These are phyloP conservation scores for Orgyia antiqua DNA, from an alignment of 2,888 invertebrate species.

Conservation along the genomic window DNA sequence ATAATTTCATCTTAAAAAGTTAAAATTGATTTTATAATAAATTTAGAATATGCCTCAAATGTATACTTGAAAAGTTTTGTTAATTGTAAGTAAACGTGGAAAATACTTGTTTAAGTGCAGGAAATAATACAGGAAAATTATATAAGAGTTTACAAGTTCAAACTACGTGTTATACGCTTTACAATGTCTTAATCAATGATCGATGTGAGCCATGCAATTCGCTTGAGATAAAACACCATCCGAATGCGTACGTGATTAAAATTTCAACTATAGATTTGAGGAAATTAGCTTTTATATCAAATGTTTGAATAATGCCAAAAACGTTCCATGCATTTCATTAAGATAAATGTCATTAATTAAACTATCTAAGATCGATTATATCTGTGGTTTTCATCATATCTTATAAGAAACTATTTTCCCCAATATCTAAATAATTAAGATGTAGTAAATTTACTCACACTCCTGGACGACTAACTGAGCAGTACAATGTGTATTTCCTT, in stretches of 20 bases:
- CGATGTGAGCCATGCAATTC: conserved; percentile 52
- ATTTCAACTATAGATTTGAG: conserved; percentile 4
- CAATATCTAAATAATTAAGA: neutral
- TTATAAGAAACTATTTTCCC: conserved; percentile 5
- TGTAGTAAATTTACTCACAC: conserved; percentile 80
- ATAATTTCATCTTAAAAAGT: too few relatives aligned
- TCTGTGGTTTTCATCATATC: too few relatives aligned
- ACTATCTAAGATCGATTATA: too few relatives aligned
- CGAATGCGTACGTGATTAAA: neutral
- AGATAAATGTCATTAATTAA: too few relatives aligned
- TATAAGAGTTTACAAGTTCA: conserved; percentile 27
- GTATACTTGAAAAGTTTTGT: conserved; percentile 9
- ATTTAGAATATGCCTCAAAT: conserved; percentile 24
- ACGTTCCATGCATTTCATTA: too few relatives aligned
- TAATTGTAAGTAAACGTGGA: conserved; percentile 23
- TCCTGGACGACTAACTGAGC: conserved; percentile 92
- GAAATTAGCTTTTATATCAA: conserved; percentile 1
- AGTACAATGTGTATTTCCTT: conserved; percentile 90
- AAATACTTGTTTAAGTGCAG: conserved; percentile 33
- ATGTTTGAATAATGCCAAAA: too few relatives aligned
- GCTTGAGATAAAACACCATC: neutral
- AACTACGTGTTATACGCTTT: conserved; percentile 66
- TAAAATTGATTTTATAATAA: neutral
- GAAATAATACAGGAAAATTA: conserved; percentile 63
- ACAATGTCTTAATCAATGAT: conserved; percentile 69